A percentile compares a stretch with the other conserved stretches of the same genome.
These are phyloP conservation scores for Etheostoma nigrum DNA, from an alignment of 2,797 vertebrate species.

Conservation along the genomic window DNA sequence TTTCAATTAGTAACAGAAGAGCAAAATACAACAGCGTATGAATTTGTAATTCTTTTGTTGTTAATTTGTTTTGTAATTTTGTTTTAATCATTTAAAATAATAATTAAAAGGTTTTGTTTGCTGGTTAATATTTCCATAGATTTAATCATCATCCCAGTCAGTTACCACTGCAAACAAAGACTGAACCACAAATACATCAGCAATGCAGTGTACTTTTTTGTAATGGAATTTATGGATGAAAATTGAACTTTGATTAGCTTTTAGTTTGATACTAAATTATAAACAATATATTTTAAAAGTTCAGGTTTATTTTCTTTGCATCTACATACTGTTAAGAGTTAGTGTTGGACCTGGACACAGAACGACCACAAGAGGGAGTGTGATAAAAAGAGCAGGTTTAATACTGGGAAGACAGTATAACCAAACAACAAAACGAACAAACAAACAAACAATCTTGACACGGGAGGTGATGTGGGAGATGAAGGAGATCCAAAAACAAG, in stretches of 20 bases:
- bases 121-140: not conserved
- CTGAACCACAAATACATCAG: not conserved
- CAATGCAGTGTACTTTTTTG: not conserved
- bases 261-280: not conserved
- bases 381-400: no score
- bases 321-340: not conserved
- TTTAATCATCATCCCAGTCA: not conserved
- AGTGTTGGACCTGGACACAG: no score
- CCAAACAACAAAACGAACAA: no score
- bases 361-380: no score
- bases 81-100: not conserved
- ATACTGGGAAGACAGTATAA: no score
- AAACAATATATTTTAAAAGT: not conserved
- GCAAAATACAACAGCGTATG: slow-evolving; percentile 8
- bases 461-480: no score
- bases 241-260: not conserved
- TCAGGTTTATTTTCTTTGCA: not conserved
- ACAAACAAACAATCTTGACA: no score
- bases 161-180: not conserved
- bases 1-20: slow-evolving; percentile 21
- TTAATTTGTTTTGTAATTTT: slow-evolving; percentile 7
- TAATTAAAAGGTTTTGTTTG: not conserved
- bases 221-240: not conserved
- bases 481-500: no score
- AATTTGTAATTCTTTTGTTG: not conserved